phyloP scores from a whole-genome alignment of 1,140 invertebrate genomes.

The Intoshia linei region DNA sequence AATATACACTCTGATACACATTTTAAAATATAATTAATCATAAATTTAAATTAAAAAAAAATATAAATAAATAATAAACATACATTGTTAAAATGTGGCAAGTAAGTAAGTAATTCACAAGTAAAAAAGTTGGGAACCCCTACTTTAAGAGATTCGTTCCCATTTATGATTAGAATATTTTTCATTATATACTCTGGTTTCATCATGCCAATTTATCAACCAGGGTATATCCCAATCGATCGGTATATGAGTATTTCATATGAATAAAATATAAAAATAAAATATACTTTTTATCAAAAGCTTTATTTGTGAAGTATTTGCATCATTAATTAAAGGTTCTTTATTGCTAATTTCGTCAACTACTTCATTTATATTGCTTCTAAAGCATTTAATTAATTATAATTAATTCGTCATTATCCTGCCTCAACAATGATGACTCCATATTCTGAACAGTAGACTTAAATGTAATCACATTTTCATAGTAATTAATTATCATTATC shows the following conservation, averaged over 20 bases:
- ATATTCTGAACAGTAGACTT: background rate
- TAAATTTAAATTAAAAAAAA: too few species aligned
- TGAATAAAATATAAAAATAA: background rate
- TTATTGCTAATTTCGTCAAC: conserved; percentile 20
- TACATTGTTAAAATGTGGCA: too few species aligned
- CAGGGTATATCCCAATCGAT: background rate
- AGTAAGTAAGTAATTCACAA: too few species aligned
- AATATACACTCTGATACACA: too few species aligned
- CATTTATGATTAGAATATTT: background rate
- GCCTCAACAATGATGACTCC: background rate
- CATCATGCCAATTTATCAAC: background rate
- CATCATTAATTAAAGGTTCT: conserved; percentile 18
- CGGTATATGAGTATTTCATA: background rate
- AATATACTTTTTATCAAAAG: background rate
- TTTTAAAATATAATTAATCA: too few species aligned
- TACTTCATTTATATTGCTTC: conserved; percentile 19
- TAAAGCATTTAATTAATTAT: conserved; percentile 6
- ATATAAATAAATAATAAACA: too few species aligned
- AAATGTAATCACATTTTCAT: background rate
- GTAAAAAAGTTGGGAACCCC: too few species aligned
- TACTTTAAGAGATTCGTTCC: too few species aligned
- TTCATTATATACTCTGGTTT: background rate
- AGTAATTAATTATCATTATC: too few species aligned
- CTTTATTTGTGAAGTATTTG: conserved; percentile 20
- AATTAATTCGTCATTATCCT: background rate